These are phyloP conservation scores for Poeciliopsis occidentalis DNA, from an alignment of 2,113 vertebrate genomes.

Conservation along the genomic window DNA sequence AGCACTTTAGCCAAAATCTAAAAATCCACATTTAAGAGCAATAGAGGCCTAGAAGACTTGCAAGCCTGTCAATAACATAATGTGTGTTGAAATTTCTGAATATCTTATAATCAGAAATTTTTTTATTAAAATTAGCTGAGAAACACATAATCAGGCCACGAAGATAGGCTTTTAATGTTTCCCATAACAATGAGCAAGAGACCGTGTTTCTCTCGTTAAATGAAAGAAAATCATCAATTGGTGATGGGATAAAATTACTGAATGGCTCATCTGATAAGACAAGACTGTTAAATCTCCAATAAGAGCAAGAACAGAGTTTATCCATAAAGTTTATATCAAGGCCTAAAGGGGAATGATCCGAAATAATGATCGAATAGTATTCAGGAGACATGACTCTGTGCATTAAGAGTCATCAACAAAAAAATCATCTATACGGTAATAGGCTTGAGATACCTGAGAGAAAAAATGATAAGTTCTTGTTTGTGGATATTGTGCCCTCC, in stretches of 20 bases:
- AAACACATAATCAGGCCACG: not conserved
- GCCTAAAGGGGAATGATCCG: no score
- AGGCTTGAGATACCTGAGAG: not conserved
- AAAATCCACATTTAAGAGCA: no score
- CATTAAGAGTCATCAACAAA: not conserved
- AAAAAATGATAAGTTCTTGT: not conserved
- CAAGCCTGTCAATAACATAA: no score
- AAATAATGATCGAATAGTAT: not conserved
- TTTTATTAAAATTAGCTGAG: not conserved
- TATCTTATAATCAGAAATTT: not conserved
- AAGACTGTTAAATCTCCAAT: no score
- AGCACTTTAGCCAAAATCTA: no score
- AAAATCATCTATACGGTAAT: conserved; percentile 6
- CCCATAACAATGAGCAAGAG: not conserved
- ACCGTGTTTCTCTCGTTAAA: not conserved
- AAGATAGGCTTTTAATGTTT: not conserved
- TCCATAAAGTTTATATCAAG: no score
- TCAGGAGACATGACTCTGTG: not conserved
- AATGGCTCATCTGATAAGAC: no score
- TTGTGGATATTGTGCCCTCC: not conserved
- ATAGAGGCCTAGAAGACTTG: no score
- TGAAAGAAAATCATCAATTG: not conserved
- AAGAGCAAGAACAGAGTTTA: no score
- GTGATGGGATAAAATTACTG: not conserved
- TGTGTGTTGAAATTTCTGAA: no score